Percentiles rank a stretch among this genome's conserved stretches.
These are phyloP conservation scores for Dendrophyllia cribrosa DNA, from an alignment of 64 coral and sea anemone genomes.

Conservation along the genomic window DNA sequence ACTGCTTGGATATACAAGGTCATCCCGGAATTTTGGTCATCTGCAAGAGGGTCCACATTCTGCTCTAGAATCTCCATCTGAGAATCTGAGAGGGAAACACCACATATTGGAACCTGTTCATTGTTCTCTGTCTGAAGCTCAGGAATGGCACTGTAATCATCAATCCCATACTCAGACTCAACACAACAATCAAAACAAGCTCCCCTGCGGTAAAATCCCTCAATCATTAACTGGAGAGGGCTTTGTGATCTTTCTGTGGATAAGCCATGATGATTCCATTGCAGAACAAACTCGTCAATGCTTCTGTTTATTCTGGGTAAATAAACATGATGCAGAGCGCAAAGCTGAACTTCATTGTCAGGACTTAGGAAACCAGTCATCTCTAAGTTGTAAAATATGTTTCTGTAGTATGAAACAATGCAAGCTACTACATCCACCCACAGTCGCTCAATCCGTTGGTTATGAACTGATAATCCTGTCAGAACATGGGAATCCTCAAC, in stretches of 20 bases:
- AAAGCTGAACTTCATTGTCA: conserved; percentile 61
- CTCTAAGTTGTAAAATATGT: conserved; percentile 69
- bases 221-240: too few relatives aligned
- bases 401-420: conserved; percentile 37
- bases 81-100: neutral
- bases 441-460: conserved; percentile 52
- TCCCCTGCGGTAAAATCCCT: too few relatives aligned
- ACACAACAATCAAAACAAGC: too few relatives aligned
- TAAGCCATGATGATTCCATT: conserved; percentile 73
- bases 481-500: conserved; percentile 42
- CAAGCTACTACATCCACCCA: conserved; percentile 41
- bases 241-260: conserved; percentile 49
- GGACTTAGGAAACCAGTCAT: conserved; percentile 30
- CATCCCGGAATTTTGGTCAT: conserved; percentile 39
- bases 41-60: conserved; percentile 17
- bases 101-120: conserved; percentile 22
- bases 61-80: conserved; percentile 14
- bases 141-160: conserved; percentile 51
- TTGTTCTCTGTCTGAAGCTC: conserved; percentile 49
- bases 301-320: conserved; percentile 60
- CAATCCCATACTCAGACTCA: conserved; percentile 49
- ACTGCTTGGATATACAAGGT: conserved; percentile 1
- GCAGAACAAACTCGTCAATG: conserved; percentile 44
- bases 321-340: conserved; percentile 63
- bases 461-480: conserved; percentile 54